Percentiles rank a stretch among this genome's conserved stretches.
phyloP scores from a whole-genome alignment of 92 coral and sea anemone species.

The Epizoanthus ramosus region DNA sequence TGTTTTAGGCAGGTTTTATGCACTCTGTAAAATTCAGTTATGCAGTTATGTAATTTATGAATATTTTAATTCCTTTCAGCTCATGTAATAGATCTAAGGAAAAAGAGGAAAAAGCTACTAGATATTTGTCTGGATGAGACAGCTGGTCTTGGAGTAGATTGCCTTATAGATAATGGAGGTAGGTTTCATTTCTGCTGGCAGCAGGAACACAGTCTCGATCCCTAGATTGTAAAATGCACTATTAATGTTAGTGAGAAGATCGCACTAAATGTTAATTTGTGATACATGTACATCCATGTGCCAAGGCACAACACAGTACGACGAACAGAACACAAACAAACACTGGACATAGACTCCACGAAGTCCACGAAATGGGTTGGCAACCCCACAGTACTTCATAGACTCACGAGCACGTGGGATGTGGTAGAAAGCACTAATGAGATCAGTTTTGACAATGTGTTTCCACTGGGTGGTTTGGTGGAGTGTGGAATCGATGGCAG shows the following conservation, averaged over 20 bases:
- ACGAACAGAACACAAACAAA: no score
- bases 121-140: constrained; percentile 92
- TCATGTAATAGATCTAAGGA: constrained; percentile 80
- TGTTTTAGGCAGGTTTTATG: no score
- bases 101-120: constrained; percentile 62
- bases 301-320: no score
- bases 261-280: no score
- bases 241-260: no score
- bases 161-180: constrained; percentile 98
- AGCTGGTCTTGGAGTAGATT: constrained; percentile 95
- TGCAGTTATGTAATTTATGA: not conserved
- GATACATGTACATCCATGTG: no score
- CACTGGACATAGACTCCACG: no score
- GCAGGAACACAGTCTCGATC: no score
- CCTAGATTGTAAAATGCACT: no score
- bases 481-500: constrained; percentile 53
- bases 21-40: not conserved
- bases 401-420: constrained; percentile 46
- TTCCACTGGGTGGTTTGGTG: constrained; percentile 50
- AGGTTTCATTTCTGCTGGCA: not conserved
- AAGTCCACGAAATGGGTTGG: constrained; percentile 18
- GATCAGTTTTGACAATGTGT: constrained; percentile 48
- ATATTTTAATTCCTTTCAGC: constrained; percentile 49
- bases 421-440: constrained; percentile 48
- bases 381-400: no score